Percentiles rank a stretch among this genome's conserved stretches.
Conservation (phyloP, 2,888 invertebrate genomes). For the Yponomeuta plumbellus region DNA sequence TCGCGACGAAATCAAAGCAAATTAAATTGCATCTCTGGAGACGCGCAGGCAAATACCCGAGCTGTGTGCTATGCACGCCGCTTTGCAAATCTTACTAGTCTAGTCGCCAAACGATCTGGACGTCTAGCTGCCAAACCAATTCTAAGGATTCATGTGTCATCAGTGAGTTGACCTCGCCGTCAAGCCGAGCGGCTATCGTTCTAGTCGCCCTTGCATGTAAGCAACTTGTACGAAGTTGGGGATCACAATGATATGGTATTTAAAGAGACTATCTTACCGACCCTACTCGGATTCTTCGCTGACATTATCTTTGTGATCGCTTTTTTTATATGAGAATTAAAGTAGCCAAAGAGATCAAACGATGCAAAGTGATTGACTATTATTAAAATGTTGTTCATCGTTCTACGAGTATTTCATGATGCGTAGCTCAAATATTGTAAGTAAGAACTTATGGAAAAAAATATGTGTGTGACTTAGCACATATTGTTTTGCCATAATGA, state of each 20-base stretch:
- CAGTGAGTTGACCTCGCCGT: background rate
- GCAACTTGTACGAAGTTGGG: background rate
- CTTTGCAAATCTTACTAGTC: background rate
- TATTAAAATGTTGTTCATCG: too few relatives aligned
- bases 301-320: background rate
- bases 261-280: background rate
- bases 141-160: background rate
- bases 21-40: slow-evolving; percentile 13
- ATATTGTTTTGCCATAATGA: too few relatives aligned
- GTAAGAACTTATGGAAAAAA: too few relatives aligned
- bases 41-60: background rate
- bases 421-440: too few relatives aligned
- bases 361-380: too few relatives aligned
- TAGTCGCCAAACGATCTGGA: background rate
- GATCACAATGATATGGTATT: background rate
- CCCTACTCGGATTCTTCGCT: background rate
- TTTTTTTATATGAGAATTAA: background rate
- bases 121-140: background rate
- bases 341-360: background rate
- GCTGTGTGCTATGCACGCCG: background rate
- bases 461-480: too few relatives aligned
- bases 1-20: slow-evolving; percentile 13
- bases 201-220: background rate
- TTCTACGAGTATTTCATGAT: too few relatives aligned
- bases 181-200: background rate